Evolutionary conservation across 2,888 invertebrate species (phyloP).

Genomic region (Scaptomyza tumidula): DNA sequence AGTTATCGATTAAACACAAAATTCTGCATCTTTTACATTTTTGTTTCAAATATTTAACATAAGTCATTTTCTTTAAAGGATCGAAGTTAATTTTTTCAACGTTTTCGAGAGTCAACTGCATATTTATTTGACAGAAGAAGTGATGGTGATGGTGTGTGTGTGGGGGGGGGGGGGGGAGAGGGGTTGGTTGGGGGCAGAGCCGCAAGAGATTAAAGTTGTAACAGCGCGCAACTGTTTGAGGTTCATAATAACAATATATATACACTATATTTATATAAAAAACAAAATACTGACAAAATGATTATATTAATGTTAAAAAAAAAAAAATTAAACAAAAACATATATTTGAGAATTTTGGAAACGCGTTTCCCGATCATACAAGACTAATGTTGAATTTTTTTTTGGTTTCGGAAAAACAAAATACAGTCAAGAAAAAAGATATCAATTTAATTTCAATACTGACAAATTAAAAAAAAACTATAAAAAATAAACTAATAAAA

Average conservation of each 20-base stretch:
- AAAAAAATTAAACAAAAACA: constrained; percentile 3
- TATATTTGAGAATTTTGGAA: constrained; percentile 17
- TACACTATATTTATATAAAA: neutral
- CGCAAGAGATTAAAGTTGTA: neutral
- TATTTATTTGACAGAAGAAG: neutral
- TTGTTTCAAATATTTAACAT: neutral
- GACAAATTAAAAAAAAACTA: constrained; percentile 2
- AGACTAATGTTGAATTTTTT: constrained; percentile 29
- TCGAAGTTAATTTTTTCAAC: neutral
- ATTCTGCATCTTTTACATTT: neutral
- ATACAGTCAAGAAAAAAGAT: constrained; percentile 8
- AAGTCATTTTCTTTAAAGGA: no score
- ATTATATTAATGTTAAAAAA: constrained; percentile 8
- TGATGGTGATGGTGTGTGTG: no score
- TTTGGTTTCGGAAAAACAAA: constrained; percentile 28
- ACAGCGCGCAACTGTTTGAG: constrained; percentile 8
- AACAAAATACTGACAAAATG: constrained; percentile 45
- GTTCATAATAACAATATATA: neutral
- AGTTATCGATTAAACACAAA: neutral
- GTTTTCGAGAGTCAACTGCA: neutral
- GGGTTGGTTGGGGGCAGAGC: neutral
- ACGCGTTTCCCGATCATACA: constrained; percentile 12
- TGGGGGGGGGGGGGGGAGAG: neutral
- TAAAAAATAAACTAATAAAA: neutral
- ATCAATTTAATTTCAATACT: constrained; percentile 17